A percentile compares a stretch with the other conserved stretches of the same genome.
These are phyloP conservation scores for Horisme vitalbata DNA, from an alignment of 2,888 invertebrate genomes.

Conservation along the genomic window DNA sequence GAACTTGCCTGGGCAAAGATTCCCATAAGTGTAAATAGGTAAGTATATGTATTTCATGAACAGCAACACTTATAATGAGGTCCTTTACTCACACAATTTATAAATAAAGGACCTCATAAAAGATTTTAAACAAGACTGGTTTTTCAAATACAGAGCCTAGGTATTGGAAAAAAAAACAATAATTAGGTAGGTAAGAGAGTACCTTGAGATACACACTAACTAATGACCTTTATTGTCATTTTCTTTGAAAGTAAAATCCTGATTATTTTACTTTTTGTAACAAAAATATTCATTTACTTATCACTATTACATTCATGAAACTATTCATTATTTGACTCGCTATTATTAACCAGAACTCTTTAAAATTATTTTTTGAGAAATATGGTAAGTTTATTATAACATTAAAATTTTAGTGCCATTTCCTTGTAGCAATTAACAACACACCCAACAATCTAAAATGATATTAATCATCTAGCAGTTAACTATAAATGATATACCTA, in stretches of 20 bases:
- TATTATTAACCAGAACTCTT: slow-evolving; percentile 9
- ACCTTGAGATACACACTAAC: no score
- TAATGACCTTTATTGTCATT: no score
- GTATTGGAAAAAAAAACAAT: no score
- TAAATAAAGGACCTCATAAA: no score
- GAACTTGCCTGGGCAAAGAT: neutral
- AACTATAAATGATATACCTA: slow-evolving; percentile 31
- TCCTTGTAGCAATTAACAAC: slow-evolving; percentile 22
- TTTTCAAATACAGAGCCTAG: no score
- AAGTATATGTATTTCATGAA: no score
- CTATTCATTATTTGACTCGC: slow-evolving; percentile 10
- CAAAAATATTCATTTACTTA: slow-evolving; percentile 24
- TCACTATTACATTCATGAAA: slow-evolving; percentile 5
- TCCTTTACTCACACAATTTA: no score
- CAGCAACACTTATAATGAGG: no score
- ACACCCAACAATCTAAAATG: slow-evolving; percentile 26
- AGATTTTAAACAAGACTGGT: no score
- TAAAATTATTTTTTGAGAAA: slow-evolving; percentile 2
- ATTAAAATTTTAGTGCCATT: slow-evolving; percentile 34
- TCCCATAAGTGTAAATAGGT: no score
- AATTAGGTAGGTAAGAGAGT: no score
- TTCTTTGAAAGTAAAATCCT: no score
- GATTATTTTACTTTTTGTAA: slow-evolving; percentile 15
- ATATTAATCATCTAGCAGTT: slow-evolving; percentile 41
- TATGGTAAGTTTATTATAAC: neutral